phyloP scores from a whole-genome alignment of 2,888 invertebrate genomes.

The Drosophila imparisetae region DNA sequence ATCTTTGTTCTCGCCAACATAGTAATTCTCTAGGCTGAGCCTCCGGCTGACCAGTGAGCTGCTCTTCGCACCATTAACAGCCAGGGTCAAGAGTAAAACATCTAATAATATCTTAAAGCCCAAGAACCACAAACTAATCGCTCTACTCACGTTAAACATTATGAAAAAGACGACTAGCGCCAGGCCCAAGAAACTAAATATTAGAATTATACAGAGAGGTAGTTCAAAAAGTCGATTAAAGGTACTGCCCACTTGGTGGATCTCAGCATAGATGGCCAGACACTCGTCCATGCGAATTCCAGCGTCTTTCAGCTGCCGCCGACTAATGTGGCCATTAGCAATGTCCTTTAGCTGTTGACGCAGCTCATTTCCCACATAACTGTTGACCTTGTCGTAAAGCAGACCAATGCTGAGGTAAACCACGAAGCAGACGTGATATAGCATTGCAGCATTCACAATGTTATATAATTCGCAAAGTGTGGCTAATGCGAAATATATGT shows the following conservation, averaged over 20 bases:
- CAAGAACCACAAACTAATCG: constrained; percentile 10
- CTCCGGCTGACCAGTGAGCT: constrained; percentile 46
- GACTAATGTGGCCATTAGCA: constrained; percentile 4
- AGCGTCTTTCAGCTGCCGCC: constrained; percentile 18
- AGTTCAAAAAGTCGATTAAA: constrained; percentile 60
- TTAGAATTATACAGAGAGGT: constrained; percentile 44
- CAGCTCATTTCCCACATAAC: constrained; percentile 49
- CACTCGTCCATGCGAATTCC: constrained; percentile 49
- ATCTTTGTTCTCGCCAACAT: constrained; percentile 36
- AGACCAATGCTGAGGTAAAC: constrained; percentile 61
- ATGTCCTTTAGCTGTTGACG: constrained; percentile 33
- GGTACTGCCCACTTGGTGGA: constrained; percentile 35
- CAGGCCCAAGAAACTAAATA: constrained; percentile 39
- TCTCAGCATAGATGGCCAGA: constrained; percentile 56
- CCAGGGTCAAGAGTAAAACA: constrained; percentile 59
- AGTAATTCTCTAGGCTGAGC: constrained; percentile 62
- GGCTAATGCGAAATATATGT: fast-evolving
- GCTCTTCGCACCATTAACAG: constrained; percentile 51
- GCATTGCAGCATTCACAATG: constrained; percentile 29
- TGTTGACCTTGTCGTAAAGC: constrained; percentile 56
- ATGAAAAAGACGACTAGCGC: constrained; percentile 29
- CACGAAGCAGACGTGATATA: constrained; percentile 54
- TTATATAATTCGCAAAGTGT: constrained; percentile 16
- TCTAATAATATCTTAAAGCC: constrained; percentile 41
- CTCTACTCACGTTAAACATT: background rate